Percentiles rank a stretch among this genome's conserved stretches.
Evolutionary conservation across 2,888 invertebrate species (phyloP).

Genomic region (Troides helena): DNA sequence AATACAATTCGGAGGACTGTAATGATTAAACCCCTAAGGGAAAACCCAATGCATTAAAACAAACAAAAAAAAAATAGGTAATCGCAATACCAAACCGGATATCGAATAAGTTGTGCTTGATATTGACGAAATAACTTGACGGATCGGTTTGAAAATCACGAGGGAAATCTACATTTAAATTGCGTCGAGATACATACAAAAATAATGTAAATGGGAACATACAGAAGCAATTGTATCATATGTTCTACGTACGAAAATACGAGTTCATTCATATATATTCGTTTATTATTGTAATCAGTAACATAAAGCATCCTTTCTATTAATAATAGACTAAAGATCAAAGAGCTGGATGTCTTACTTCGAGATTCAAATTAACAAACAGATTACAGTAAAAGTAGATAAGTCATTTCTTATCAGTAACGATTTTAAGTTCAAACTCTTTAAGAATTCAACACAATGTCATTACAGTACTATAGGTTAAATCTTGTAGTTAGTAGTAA

Average conservation of each 20-base stretch:
- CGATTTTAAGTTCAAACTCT: too few relatives aligned
- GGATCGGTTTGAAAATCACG: conserved; percentile 8
- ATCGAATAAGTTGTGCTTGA: conserved; percentile 1
- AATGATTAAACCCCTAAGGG: background rate
- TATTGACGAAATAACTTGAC: conserved; percentile 8
- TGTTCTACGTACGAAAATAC: background rate
- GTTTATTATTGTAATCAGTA: background rate
- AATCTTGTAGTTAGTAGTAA: too few relatives aligned
- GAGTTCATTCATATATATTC: background rate
- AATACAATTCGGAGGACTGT: too few relatives aligned
- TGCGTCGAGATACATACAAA: background rate
- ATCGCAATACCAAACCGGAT: background rate
- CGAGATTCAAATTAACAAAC: background rate
- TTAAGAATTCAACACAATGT: too few relatives aligned
- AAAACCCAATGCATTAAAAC: background rate
- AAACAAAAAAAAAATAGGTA: background rate
- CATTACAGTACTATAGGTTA: too few relatives aligned
- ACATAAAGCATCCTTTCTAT: background rate
- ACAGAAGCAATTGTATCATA: background rate
- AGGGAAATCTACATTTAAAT: conserved; percentile 18
- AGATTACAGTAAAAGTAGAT: too few relatives aligned
- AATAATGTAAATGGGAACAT: conserved; percentile 1
- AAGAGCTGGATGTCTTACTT: background rate
- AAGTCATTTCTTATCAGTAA: too few relatives aligned
- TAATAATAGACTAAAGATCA: background rate